Evolutionary conservation across 2,888 invertebrate genomes (phyloP), one percentile per base, ranked within the genome.

Genomic region (Tanypteryx hageni): DNA sequence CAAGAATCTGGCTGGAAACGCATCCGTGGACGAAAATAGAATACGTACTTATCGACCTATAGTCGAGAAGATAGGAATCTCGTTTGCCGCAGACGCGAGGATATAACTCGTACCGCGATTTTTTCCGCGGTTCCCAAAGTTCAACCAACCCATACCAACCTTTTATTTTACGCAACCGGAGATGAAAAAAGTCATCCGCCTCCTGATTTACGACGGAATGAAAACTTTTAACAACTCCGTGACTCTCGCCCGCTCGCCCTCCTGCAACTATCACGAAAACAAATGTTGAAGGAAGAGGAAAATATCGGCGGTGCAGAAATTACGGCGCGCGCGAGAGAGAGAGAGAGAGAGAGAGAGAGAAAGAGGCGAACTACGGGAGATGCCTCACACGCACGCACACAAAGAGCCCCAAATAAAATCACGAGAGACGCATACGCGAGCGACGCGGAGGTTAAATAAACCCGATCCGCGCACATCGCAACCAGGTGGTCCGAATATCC

Each of bases 151-250:
- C 14, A 56, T 10, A 44, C 13, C 18, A 27, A 76, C 76, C 76
- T 76, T 57, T 85, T 58, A 85, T 85, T 85, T 56, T 3, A 58
- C 14, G 85, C 5, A 11, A n/a, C 56, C 85, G 58, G 57, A 22
- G 18, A 16, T 57, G 57, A 13, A 27, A 81, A 81, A 61, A 76
- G 7, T 14, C 44, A 8, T 10, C 31, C 89, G 64, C 31, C 22
- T 31, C 89, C 31, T 89, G 86, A 89, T 89, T 89, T 44, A 61
- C 31, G 89, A 44, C 8, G 89, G 9, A 89, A 64, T 31, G 59
- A 61, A 89, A n/a, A 16, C 27, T n/a, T 89, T 89, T 89, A 64
- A 89, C 64, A 31, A 18, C 89, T 10, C 89, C 64, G 64, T 61
- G 89, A 89, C 64, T 89, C 64, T 44, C 10, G 0, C 64, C 5